Base-by-base conservation (phyloP, 2,888 invertebrate species). In the Helobdella robusta region DNA sequence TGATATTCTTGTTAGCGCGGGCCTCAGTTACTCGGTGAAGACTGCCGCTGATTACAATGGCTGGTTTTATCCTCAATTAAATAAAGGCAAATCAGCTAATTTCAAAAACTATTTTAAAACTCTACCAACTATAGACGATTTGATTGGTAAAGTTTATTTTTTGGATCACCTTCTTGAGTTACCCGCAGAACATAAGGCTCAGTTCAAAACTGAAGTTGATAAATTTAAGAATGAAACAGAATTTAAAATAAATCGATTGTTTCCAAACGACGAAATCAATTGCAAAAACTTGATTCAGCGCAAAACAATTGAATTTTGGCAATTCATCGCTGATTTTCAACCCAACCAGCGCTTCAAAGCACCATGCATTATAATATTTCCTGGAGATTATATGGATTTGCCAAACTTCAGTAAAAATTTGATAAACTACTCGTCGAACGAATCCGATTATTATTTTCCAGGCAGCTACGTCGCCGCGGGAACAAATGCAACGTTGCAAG, bases 321-420 rank as follows among this genome's bases (percentile, higher is more conserved):
- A 20, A 1, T 15, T 50, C 1, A 34, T 46, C 20, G 58, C 36
- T 1, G 18, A 30, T n/a, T 6, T 30, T 8, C 58, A 30, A 0
- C 46, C 25, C 1, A 6, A 23, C 0, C 18, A 5, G 20, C 28
- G 28, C 1, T 36, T 20, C 32, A 70, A 71, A 66, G 66, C 69
- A 25, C 68, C 70, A 23, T 67, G 68, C 20, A 66, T 70, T 4
- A 59, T 68, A 28, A 34, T 46, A 34, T 72, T 72, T 62, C 72
- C 72, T 1, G 71, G 72, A 11, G 71, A 72, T 66, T 69, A 70
- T 35, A 40, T 66, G 15, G 20, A 34, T 2, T 20, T 40, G 15
- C 69, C 65, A 18, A 56, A 59, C 11, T 15, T 60, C 15, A 48
- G 58, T 34, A 40, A 54, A 48, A 63, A 58, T 25, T 32, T 28